Percentiles rank a stretch among this genome's conserved stretches.
Evolutionary conservation across 1,140 invertebrate species (phyloP).

Genomic region (Penaeus indicus): DNA sequence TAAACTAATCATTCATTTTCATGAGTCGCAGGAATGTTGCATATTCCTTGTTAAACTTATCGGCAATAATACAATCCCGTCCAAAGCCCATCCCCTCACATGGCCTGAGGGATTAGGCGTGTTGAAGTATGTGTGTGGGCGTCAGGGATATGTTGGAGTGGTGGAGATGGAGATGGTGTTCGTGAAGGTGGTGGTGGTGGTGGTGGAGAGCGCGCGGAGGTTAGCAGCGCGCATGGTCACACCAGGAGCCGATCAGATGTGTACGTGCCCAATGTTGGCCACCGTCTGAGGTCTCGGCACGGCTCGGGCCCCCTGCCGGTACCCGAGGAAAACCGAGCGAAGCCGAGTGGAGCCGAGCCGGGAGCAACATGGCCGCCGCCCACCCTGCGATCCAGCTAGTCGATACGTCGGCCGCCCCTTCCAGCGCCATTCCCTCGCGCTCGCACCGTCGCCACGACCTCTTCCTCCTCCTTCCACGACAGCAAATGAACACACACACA

Average conservation of each 20-base stretch:
- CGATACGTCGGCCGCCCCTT: not conserved
- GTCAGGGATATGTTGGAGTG: constrained; percentile 21
- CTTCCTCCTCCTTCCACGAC: not conserved
- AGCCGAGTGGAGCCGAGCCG: not conserved
- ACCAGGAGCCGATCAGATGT: constrained; percentile 2
- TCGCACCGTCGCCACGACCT: not conserved
- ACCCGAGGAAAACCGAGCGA: not conserved
- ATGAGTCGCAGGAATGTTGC: constrained; percentile 62
- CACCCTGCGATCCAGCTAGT: not conserved
- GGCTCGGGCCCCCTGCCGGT: not conserved
- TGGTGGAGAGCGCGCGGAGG: constrained; percentile 24
- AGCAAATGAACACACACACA: too few relatives aligned
- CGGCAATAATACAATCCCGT: constrained; percentile 61
- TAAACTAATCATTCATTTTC: constrained; percentile 55
- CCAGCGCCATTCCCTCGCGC: not conserved
- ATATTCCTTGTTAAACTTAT: constrained; percentile 66
- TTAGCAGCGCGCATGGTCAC: constrained; percentile 48
- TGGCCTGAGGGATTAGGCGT: constrained; percentile 6
- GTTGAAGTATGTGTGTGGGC: constrained; percentile 26
- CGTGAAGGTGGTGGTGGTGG: constrained; percentile 40
- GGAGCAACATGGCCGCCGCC: not conserved
- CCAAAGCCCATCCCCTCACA: constrained; percentile 66
- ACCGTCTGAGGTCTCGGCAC: constrained; percentile 37
- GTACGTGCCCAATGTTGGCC: constrained; percentile 19
- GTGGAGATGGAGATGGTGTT: constrained; percentile 4